Base-by-base conservation (phyloP, 2,888 invertebrate genomes). In the Sesia bembeciformis region DNA sequence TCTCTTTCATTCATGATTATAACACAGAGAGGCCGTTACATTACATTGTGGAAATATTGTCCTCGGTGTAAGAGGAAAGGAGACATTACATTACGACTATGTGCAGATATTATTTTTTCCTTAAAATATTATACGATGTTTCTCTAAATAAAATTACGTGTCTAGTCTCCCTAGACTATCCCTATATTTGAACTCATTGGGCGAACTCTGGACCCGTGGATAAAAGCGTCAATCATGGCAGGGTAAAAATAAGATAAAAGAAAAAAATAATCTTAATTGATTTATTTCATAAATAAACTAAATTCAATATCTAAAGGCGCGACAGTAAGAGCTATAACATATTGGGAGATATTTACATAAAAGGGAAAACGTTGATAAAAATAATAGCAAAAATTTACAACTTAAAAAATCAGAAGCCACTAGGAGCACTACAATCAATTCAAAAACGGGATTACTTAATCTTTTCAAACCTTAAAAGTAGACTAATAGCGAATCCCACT, bases 201-300 rank as follows among this genome's bases (percentile, higher is more conserved):
- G 57, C 56, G 64, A 62, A 76, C 57, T 62, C 58, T 81, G 78
- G 79, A 79, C 79, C 79, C 78, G 65, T 59, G 65, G 69, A 67
- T 72, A 56, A 72, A 70, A 53, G 23, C 23, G 23, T 23, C 23
- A 40, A 60, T 58, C 61, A 65, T 57, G 61, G 58, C 67, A 64
- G 61, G 61, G 62, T 57, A 62, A 72, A 67, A 60, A 66, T 66
- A 70, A 67, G 62, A 70, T 72, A 72, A 77, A 56, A 53, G 75
- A 76, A 75, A 68, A 72, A 74, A 73, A 72, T 75, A 78, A 79
- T 79, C 71, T 72, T 75, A 78, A 78, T 79, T 75, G 77, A 82
- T 85, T 87, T 84, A 84, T 64, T 81, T 81, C 76, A 86, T 87
- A 87, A 87, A 86, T 88, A 87, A 84, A 80, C 83, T 85, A 84